Base-by-base conservation (phyloP, 2,888 invertebrate genomes). In the Sialis fuliginosa region DNA sequence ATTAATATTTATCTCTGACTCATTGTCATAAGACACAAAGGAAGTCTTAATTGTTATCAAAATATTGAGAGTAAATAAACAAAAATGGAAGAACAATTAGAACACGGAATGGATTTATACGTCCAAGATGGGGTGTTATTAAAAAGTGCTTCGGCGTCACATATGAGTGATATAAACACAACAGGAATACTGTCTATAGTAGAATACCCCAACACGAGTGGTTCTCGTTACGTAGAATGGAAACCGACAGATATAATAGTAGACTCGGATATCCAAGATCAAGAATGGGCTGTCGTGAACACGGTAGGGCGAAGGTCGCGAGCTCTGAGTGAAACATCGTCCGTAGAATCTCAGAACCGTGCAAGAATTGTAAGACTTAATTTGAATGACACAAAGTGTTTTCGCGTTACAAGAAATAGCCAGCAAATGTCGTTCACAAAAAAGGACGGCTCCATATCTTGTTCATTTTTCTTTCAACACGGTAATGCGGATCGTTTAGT, bases 401-500 rank as follows among this genome's bases (percentile, higher is more conserved):
- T 82, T 55, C 69, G 74, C 50, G 66, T 78, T 1, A 68, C 70
- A 48, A 66, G 67, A 44, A 68, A 69, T 33, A 69, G 70, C 1
- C 72, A 74, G 46, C 69, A 69, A 33, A 62, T 81, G 44, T 71
- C 73, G 35, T 75, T 89, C 53, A 75, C 79, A 54, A 76, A 80
- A 53, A 79, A 78, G 52, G 77, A 80, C 63, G 74, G 79, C 44
- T 77, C 82, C 1, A 76, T 76, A 58, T 78, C 83, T 54, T 81
- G 82, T 51, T 81, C 84, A 5, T 86, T 93, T 59, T 82, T 86
- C 60, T 92, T 93, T 65, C 88, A 88, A 61, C 79, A 84, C 54
- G 88, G 86, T 0, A 89, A 90, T 55, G 87, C 88, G 1, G 84
- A 86, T 56, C 75, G 78, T 47, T 80, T 92, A 56, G 71, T 78